Evolutionary conservation across 1,140 invertebrate species (phyloP), one percentile per base, ranked within the genome.

Genomic region (Tenebrio molitor): DNA sequence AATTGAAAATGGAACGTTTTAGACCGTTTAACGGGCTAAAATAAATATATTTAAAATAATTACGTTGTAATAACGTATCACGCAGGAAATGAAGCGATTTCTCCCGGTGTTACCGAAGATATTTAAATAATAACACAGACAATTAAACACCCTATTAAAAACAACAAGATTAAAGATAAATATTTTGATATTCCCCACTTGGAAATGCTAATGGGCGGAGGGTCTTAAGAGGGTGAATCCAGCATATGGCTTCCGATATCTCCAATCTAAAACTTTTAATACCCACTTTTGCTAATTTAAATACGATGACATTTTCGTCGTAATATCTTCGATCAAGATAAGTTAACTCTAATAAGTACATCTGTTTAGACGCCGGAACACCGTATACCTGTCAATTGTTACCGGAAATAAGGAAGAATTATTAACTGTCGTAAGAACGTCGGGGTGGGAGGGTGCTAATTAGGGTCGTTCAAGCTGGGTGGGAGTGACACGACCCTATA

Each of bases 131-230:
- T 77, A 75, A 41, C 65, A 63, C 76, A 74, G 69, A 76, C 76
- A 78, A 78, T 78, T 78, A 78, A 78, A 74, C 73, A 75, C 70
- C 76, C 76, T 66, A 76, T 74, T 78, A 75, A 73, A 72, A 71
- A 69, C 25, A 69, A 71, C 50, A 65, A 72, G 68, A 73, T 76
- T 53, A 23, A 39, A 50, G 64, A 77, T 74, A 72, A 72, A 76
- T 78, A 76, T 76, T 78, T 78, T 71, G 72, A 78, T 73, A 73
- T 58, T 66, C 29, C 66, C 69, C 71, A 70, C 44, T 74, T 76
- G 53, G 33, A 74, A 77, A 77, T 77, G 76, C 71, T 71, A 78
- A 76, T 75, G 69, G 34, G 42, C 17, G 36, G 4, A 62, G 23
- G 58, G 21, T 64, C 53, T 64, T 71, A 64, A 72, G 71, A 44